Percentiles rank a stretch among this genome's conserved stretches.
phyloP scores from a whole-genome alignment of 1,140 invertebrate species.

The Aphaenogaster floridana region DNA sequence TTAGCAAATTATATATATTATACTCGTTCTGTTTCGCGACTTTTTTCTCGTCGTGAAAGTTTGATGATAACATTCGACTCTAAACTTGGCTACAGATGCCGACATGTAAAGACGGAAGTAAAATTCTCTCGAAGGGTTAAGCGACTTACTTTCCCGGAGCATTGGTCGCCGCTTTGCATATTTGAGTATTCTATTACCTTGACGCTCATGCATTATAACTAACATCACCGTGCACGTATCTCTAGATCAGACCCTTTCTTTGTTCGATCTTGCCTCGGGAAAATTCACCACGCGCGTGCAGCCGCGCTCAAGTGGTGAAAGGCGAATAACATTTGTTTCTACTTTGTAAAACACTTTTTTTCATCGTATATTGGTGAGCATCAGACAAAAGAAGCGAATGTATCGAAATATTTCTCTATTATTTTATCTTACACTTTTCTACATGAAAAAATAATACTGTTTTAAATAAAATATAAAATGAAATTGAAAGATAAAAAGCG shows the following conservation, averaged over 20 bases:
- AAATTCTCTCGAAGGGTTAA: constrained; percentile 53
- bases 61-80: constrained; percentile 32
- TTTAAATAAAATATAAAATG: constrained; percentile 5
- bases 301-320: not conserved
- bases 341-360: not conserved
- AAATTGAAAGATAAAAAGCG: not conserved
- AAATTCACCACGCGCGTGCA: constrained; percentile 20
- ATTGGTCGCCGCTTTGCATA: constrained; percentile 51
- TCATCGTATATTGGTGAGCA: not conserved
- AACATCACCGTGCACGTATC: constrained; percentile 11
- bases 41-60: constrained; percentile 26
- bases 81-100: constrained; percentile 40
- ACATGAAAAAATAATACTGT: not conserved
- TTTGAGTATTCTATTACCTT: constrained; percentile 59
- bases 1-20: constrained; percentile 1
- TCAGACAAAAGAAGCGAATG: not conserved
- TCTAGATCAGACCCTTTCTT: constrained; percentile 35
- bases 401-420: not conserved
- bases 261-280: constrained; percentile 43
- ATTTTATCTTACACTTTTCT: not conserved
- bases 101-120: constrained; percentile 57
- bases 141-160: constrained; percentile 42
- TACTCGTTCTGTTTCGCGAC: not conserved
- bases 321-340: not conserved
- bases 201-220: constrained; percentile 60